Evolutionary conservation across 2,113 vertebrate species (phyloP).

Genomic region (rabbit (Oryctolagus cuniculus)): mOryCun1.1 NC_091432.1:33742501-33743000

Average conservation of each 20-base stretch:
- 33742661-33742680: not conserved
- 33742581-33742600: not conserved
- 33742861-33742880: not conserved
- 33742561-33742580: not conserved
- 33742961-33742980: not conserved
- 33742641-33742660: not conserved
- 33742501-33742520: not conserved
- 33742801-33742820: not conserved
- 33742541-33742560: not conserved
- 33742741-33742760: not conserved
- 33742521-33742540: too few species aligned
- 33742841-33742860: not conserved
- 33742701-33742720: not conserved
- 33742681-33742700: too few species aligned
- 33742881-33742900: not conserved
- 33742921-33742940: not conserved
- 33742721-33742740: not conserved
- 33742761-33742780: not conserved
- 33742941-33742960: not conserved
- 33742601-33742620: not conserved
- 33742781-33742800: not conserved
- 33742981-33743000: too few species aligned
- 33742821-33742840: not conserved
- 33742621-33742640: not conserved
- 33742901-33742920: not conserved